Conservation (phyloP, 2,888 invertebrate species). For the Cremastobaeus sp. region DNA sequence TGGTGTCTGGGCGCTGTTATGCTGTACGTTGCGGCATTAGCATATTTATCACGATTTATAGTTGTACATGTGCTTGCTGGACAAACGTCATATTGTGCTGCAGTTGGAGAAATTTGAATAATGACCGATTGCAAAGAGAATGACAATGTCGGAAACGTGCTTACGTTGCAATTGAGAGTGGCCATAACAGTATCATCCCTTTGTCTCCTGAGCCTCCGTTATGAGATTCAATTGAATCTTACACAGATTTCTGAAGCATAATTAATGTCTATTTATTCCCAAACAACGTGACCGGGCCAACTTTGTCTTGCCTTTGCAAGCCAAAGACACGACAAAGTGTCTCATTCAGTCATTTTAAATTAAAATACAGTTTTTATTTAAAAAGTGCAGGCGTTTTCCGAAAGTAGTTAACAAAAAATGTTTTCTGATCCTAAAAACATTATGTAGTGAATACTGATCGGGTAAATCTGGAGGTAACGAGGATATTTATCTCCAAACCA, state of each 20-base stretch:
- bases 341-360: too few relatives aligned
- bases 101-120: constrained; percentile 52
- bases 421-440: too few relatives aligned
- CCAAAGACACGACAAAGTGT: too few relatives aligned
- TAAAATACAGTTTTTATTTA: too few relatives aligned
- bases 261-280: too few relatives aligned
- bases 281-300: too few relatives aligned
- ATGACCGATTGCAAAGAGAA: constrained; percentile 51
- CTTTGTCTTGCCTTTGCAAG: too few relatives aligned
- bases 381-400: too few relatives aligned
- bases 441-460: too few relatives aligned
- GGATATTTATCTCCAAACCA: too few relatives aligned
- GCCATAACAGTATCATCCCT: neutral
- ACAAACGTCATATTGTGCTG: constrained; percentile 45
- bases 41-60: constrained; percentile 56
- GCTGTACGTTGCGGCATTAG: constrained; percentile 37
- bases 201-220: constrained; percentile 1
- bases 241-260: neutral
- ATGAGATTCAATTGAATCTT: neutral
- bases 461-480: too few relatives aligned
- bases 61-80: constrained; percentile 41
- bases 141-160: constrained; percentile 43
- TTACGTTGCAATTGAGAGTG: constrained; percentile 17
- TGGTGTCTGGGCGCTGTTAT: constrained; percentile 24
- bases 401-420: too few relatives aligned